Base-by-base conservation (phyloP, 92 coral and sea anemone genomes). In the Phymanthus crucifer region DNA sequence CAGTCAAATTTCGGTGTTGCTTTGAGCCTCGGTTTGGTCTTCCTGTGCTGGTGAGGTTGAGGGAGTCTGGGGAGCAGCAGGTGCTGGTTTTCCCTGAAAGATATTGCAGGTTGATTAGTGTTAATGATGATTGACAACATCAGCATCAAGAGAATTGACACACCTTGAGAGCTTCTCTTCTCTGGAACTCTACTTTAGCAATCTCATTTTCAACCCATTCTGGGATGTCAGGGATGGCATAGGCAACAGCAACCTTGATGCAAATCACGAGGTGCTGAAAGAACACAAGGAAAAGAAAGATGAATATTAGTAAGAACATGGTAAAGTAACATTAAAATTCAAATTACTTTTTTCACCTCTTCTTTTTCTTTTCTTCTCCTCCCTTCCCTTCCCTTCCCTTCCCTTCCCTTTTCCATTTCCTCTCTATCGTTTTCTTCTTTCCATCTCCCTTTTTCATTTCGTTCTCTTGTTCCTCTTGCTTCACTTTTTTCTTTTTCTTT, bases 181-280 rank as follows among this genome's bases (percentile, higher is more conserved):
- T 84, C 78, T 91, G 87, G 91, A 88, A 91, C 72, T 95, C 99
- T 73, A 93, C 93, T 70, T 95, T 95, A 35, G 99, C 99, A 73
- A 96, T 96, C 76, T 96, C 99, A 32, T 82, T 86, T 76, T 96
- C 99, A 4, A 96, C 99, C 99, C 99, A 96, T 67, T 96, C 99
- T 16, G 99, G 99, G 13, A 96, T 70, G 72, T 96, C 99, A 73
- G 99, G 99, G 38, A 96, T 96, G 70, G 99, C 99, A 73, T 96
- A 96, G 32, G 99, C 97, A n/a, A 96, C 99, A 11, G 98, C 99
- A 19, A 96, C 82, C 81, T 96, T 96, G 84, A 93, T 82, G 23
- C 88, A 96, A 33, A 96, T 92, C 35, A 96, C 99, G 32, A 91
- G 66, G 89, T 96, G 98, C 98, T 94, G 67, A 47, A 71, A 27